These are phyloP conservation scores for Osmerus eperlanus DNA, from an alignment of 2,113 vertebrate genomes.

Conservation along the genomic window DNA sequence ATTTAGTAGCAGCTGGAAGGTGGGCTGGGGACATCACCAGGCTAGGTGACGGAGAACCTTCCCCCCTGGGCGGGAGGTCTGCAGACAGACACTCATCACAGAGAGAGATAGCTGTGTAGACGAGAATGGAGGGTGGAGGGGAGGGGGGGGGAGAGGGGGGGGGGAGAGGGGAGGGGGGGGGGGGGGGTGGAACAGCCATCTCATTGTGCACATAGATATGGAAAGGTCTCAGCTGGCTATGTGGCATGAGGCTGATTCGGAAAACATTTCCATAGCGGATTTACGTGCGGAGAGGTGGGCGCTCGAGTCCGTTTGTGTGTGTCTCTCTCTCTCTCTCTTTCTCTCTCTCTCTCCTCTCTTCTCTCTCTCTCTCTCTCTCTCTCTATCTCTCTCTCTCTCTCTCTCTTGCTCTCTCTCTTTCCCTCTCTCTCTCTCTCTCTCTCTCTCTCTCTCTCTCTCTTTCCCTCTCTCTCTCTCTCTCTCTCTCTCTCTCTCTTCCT, in stretches of 20 bases:
- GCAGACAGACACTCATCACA: conserved; percentile 23
- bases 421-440: not conserved
- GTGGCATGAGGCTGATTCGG: too few species aligned
- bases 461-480: conserved; percentile 14
- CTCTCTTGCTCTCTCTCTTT: not conserved
- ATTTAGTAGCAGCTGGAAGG: conserved; percentile 14
- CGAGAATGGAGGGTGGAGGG: not conserved
- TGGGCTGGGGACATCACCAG: not conserved
- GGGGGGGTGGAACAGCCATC: not conserved
- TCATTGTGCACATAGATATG: not conserved
- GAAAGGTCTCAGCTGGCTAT: too few species aligned
- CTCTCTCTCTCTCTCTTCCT: conserved; percentile 13
- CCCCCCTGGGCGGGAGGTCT: conserved; percentile 5
- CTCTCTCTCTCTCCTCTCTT: not conserved
- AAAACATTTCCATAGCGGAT: too few species aligned
- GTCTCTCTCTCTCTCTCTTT: not conserved
- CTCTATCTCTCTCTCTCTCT: not conserved
- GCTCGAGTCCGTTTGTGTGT: not conserved
- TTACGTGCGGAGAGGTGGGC: too few species aligned
- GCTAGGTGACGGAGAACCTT: conserved; percentile 17
- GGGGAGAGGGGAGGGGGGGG: too few species aligned
- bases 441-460: not conserved
- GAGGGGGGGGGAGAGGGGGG: too few species aligned
- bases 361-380: conserved; percentile 4
- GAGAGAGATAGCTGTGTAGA: conserved; percentile 43